A percentile compares a stretch with the other conserved stretches of the same genome.
phyloP scores from a whole-genome alignment of 2,888 invertebrate species.

The Allygus modestus region DNA sequence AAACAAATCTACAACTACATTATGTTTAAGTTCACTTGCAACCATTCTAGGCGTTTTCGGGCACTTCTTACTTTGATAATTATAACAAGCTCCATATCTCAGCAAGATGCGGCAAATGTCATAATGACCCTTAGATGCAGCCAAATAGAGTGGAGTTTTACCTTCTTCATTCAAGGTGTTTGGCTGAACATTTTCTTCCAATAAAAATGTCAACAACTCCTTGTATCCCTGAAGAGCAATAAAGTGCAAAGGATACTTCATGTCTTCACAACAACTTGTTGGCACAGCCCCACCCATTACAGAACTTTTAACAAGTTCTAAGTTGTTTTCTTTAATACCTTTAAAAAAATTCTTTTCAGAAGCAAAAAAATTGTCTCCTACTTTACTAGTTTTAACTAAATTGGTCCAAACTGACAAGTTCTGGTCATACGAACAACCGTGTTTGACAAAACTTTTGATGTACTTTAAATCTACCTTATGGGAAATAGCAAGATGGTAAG shows the following conservation, averaged over 20 bases:
- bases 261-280: neutral
- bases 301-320: neutral
- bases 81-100: constrained; percentile 38
- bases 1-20: neutral
- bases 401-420: neutral
- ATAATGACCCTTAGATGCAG: constrained; percentile 22
- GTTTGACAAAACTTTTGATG: constrained; percentile 11
- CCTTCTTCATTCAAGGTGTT: constrained; percentile 6
- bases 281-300: neutral
- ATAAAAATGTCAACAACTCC: constrained; percentile 4
- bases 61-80: constrained; percentile 6
- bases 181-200: neutral
- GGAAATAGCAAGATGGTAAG: constrained; percentile 8
- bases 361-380: neutral
- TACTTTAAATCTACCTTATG: constrained; percentile 8
- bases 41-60: constrained; percentile 33
- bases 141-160: constrained; percentile 21
- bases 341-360: constrained; percentile 22
- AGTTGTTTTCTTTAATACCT: constrained; percentile 28
- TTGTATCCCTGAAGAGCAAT: constrained; percentile 18
- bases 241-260: constrained; percentile 24
- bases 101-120: constrained; percentile 6
- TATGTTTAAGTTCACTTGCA: neutral
- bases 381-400: neutral
- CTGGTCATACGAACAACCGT: constrained; percentile 25